Base-by-base conservation (phyloP, 2,113 vertebrate species). In the Catharus fuscescens region DNA sequence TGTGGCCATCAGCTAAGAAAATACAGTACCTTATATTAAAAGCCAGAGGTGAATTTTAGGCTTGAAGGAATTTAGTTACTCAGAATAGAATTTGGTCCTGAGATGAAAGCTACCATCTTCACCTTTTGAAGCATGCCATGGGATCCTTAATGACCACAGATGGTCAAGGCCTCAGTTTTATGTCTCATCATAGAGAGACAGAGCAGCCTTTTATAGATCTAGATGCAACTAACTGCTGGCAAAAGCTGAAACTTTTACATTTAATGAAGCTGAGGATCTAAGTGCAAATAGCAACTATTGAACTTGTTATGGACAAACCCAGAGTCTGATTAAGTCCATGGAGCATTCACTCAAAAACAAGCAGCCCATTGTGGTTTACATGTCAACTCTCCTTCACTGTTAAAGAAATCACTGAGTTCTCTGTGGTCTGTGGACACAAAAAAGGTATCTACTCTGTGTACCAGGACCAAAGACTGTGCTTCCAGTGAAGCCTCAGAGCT, bases 261-360 rank as follows among this genome's bases (percentile, higher is more conserved):
- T 96, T 97, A 98, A 97, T 95, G 97, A 98, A 97, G 95, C 94
- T 83, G 65, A 97, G 80, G 60, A 97, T 94, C 95, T 94, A 92
- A 85, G 91, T 96, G 90, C 94, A 97, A 96, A 96, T 94, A 97
- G 94, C 90, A 96, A 74, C 96, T 97, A 96, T 97, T 74, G 92
- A 98, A 96, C 96, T 95, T 96, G 97, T 97, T 97, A 97, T 89
- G 96, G 94, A 95, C 96, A 98, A 97, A 97, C 92, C 81, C 79
- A 76, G 89, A 94, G 88, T 92, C 96, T 97, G 97, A 98, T 98
- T 97, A 98, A 97, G 97, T 97, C 97, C 97, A 69, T 73, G 73
- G 97, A 96, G 97, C 92, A 96, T 89, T 97, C 89, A 86, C 54
- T 92, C 80, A 79, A 94, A 94, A 92, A 87, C 82, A 95, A 91